phyloP scores from a whole-genome alignment of 2,797 vertebrate species.

The Pseudochromis fuscus region DNA sequence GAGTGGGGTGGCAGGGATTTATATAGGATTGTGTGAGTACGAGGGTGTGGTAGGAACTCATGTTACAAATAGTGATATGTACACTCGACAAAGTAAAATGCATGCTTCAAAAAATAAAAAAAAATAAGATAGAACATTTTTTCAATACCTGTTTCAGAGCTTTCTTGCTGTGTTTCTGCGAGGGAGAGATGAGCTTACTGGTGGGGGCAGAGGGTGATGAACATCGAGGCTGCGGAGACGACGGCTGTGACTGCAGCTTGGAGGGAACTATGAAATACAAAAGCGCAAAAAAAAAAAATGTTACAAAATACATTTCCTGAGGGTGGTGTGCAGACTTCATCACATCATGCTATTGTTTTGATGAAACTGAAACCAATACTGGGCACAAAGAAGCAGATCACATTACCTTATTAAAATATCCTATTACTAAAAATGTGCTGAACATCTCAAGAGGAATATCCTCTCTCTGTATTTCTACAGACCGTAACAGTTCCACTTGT shows the following conservation, averaged over 20 bases:
- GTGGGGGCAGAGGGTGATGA: conserved; percentile 91
- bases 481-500: conserved; percentile 35
- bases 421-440: conserved; percentile 32
- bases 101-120: neutral
- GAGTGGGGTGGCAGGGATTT: conserved; percentile 12
- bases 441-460: conserved; percentile 9
- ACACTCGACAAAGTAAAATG: neutral
- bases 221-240: conserved; percentile 93
- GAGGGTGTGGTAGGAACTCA: conserved; percentile 64
- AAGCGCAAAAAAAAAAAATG: conserved; percentile 52
- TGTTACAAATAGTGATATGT: neutral
- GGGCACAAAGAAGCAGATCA: conserved; percentile 64
- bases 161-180: conserved; percentile 99
- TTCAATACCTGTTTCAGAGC: conserved; percentile 88
- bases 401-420: conserved; percentile 54
- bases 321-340: conserved; percentile 51
- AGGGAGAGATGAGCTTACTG: conserved; percentile 94
- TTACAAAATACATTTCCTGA: conserved; percentile 70
- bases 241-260: conserved; percentile 91
- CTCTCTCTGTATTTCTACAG: conserved; percentile 33
- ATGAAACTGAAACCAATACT: conserved; percentile 70
- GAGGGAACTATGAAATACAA: conserved; percentile 83
- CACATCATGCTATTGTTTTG: conserved; percentile 67
- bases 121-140: neutral
- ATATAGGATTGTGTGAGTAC: neutral